Evolutionary conservation across 2,888 invertebrate species (phyloP), one percentile per base, ranked within the genome.

Genomic region (Drosophila multiciliata): DNA sequence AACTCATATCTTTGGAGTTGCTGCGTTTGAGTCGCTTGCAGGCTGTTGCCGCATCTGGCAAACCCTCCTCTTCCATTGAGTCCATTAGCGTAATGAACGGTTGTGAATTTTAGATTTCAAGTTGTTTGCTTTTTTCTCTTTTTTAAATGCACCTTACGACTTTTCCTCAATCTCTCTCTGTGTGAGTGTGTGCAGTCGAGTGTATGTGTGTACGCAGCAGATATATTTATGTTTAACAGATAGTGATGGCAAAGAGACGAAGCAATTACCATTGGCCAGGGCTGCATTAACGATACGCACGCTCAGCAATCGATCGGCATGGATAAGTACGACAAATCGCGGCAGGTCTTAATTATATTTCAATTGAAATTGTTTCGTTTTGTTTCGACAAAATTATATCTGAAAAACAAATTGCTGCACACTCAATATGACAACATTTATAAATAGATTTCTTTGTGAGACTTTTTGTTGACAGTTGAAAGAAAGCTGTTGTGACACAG

Each of bases 11-110:
- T 7, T 65, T 36, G 32, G 67, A 60, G 45, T 60, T 65, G 36
- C 69, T 64, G 4, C 78, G 73, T 35, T 79, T 78, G 15, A 65
- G 82, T 26, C 90, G 80, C 50, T 91, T 91, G 60, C 78, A 66
- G 20, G 77, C 66, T 58, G 73, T 53, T 29, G 61, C 73, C 17
- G 61, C 32, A 26, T 73, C 75, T 20, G 42, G 40, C 32, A 38
- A 33, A n/a, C 20, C 48, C n/a, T 78, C 76, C 26, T 73, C 73
- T 32, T 74, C 72, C 26, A 58, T 23, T 23, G 23, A 57, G 45
- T 85, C 87, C 89, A 85, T 87, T 33, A 32, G 49, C 17, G 29
- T 23, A 67, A 48, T 26, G 20, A 26, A n/a, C 7, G 38, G 5
- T 20, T 23, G 33, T 32, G 35, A 35, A 26, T 35, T 23, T 20